phyloP scores from a whole-genome alignment of 2,797 vertebrate species.

The Corythornis leucogaster region DNA sequence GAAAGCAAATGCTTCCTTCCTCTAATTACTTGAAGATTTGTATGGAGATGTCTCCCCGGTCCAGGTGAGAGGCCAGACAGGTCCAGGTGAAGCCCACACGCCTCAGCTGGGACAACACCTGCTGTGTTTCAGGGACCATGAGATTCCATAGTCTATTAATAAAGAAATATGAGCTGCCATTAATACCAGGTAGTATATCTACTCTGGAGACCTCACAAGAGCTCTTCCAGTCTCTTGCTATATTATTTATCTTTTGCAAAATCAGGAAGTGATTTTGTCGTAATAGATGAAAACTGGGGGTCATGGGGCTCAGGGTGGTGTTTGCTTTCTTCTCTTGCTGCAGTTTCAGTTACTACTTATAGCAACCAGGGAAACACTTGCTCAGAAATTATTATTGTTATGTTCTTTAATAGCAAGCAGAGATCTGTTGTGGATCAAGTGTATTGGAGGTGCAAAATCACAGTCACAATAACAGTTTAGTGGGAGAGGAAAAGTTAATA shows the following conservation, averaged over 20 bases:
- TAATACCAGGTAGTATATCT: background rate
- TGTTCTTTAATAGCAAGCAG: background rate
- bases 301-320: too few relatives aligned
- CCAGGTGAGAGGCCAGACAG: background rate
- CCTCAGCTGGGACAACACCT: background rate
- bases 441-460: background rate
- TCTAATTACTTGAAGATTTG: background rate
- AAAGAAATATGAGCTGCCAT: background rate
- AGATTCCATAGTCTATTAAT: rapidly evolving
- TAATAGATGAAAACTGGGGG: background rate
- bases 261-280: background rate
- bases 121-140: rapidly evolving
- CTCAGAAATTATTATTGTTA: background rate
- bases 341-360: background rate
- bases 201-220: background rate
- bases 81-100: rapidly evolving
- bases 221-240: background rate
- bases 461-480: background rate
- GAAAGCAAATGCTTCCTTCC: background rate
- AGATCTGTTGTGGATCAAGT: background rate
- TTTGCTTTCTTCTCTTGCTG: background rate
- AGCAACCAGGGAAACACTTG: background rate
- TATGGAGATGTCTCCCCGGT: background rate
- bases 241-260: background rate
- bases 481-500: background rate